Base-by-base conservation (phyloP, 2,113 vertebrate species). In the Brachyistius frenatus region DNA sequence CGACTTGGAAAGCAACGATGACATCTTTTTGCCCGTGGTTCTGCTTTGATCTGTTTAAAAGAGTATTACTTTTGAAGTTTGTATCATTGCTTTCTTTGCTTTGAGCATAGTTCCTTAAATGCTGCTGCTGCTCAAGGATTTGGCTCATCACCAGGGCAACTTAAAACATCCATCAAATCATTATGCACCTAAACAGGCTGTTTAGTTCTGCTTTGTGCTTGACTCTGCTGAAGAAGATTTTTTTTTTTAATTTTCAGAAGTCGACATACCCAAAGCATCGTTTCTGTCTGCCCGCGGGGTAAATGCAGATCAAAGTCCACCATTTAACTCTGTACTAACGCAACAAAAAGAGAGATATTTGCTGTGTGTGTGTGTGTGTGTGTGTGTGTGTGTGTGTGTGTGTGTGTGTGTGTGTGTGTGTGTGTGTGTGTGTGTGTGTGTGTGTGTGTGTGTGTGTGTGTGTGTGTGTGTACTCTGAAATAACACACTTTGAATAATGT, bases 11-110 rank as follows among this genome's bases (percentile, higher is more conserved):
- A 72, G 33, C 37, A 58, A 33, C 63, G 36, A 55, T 23, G 44
- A 41, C 11, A 65, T 56, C 11, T 41, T 23, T 55, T 64, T 13
- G 14, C 39, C 57, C 32, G 0, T 13, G n/a, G 67, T 53, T 78
- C 47, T 41, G 2, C 65, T 72, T 72, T 68, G 75, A 73, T 82
- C 54, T 36, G 44, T 72, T 64, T 79, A 31, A 68, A 72, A 68
- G 39, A 62, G 39, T 15, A 15, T 62, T 15, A 16, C 47, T 64
- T 52, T 15, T 50, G 13, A 76, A 60, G 50, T 47, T 52, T 3
- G 4, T 0, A 63, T 53, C 5, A 1, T 36, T 47, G n/a, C 31
- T 9, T 33, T 62, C 44, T 32, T 50, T 54, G 44, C 62, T 76
- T 49, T 9, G 55, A 62, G 66, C 7, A 0, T 23, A 57, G n/a